These are phyloP conservation scores for Tiliacea aurago DNA, from an alignment of 2,888 invertebrate species.

Conservation along the genomic window DNA sequence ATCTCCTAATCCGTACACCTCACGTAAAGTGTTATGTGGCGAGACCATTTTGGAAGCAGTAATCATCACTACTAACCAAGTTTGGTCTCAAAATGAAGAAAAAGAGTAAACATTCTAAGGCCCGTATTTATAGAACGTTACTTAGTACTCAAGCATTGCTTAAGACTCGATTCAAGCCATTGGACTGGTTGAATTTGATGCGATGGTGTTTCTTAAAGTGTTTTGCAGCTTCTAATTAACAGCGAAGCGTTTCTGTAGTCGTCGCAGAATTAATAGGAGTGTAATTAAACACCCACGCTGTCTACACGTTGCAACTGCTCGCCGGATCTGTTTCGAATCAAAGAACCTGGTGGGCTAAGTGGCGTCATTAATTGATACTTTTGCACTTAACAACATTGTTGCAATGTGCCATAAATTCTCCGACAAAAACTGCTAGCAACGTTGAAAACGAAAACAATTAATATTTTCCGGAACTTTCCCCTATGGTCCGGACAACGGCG, in stretches of 20 bases:
- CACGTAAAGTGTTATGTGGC: too few species aligned
- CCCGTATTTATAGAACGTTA: too few species aligned
- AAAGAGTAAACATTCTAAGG: background rate
- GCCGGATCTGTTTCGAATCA: conserved; percentile 36
- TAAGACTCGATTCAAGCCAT: too few species aligned
- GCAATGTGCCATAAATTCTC: conserved; percentile 18
- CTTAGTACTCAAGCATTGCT: too few species aligned
- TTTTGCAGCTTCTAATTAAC: conserved; percentile 24
- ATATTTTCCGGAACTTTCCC: conserved; percentile 23
- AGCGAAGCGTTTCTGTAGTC: conserved; percentile 13
- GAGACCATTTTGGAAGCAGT: too few species aligned
- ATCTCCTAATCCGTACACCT: too few species aligned
- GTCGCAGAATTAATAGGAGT: conserved; percentile 17
- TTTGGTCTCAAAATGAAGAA: background rate
- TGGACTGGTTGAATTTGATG: too few species aligned
- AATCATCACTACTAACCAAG: too few species aligned
- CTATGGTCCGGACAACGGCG: background rate
- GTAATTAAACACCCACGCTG: conserved; percentile 30
- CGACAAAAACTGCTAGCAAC: conserved; percentile 18
- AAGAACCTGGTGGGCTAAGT: conserved; percentile 26
- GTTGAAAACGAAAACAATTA: conserved; percentile 34
- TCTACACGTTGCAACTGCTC: conserved; percentile 14
- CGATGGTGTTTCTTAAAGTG: conserved; percentile 26
- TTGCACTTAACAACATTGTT: conserved; percentile 26
- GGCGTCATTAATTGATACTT: conserved; percentile 41